Evolutionary conservation across 2,797 vertebrate species (phyloP), one percentile per base, ranked within the genome.

Genomic region (Melanogrammus aeglefinus): DNA sequence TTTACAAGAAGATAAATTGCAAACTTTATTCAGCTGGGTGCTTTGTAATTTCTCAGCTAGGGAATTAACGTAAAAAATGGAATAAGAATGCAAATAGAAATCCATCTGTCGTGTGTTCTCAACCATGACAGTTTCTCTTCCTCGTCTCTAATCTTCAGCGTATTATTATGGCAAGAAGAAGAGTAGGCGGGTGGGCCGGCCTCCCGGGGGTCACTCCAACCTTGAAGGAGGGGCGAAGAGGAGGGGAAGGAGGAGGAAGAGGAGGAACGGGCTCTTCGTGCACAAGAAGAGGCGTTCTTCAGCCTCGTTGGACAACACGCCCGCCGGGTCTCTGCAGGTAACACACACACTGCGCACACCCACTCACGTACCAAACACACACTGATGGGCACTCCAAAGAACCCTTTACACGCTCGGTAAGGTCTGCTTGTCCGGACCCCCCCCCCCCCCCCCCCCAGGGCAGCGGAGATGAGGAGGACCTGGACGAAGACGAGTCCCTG

Each of bases 81-180:
- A 44, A 44, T 44, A 10, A 44, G 12, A 44, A 44, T 44, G 41
- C 41, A 13, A 44, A 13, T 44, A 13, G 14, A 21, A 51, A 51
- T 51, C 47, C 47, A 21, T 44, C 10, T 44, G 41, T 16, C 18
- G 47, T 21, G 47, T 51, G 18, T 51, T 21, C 14, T 51, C 47
- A 51, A 14, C 47, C 47, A 51, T 21, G 47, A 21, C 66, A 1
- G 8, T 29, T 10, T 9, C 27, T 29, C 10, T 70, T 70, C 4
- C 29, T 71, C 29, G n/a, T 69, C 16, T n/a, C n/a, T 1, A 14
- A 21, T 57, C 16, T 51, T 66, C 77, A 99, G 98, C 98, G 31
- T 98, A 98, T 91, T 99, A 98, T 89, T 98, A 97, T 0, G 98
- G 98, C 6, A 99, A 98, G 89, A 94, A 97, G 92, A 97, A 96